Conservation (phyloP, 2,888 invertebrate species). For the Macrosoma leucophasiata region DNA sequence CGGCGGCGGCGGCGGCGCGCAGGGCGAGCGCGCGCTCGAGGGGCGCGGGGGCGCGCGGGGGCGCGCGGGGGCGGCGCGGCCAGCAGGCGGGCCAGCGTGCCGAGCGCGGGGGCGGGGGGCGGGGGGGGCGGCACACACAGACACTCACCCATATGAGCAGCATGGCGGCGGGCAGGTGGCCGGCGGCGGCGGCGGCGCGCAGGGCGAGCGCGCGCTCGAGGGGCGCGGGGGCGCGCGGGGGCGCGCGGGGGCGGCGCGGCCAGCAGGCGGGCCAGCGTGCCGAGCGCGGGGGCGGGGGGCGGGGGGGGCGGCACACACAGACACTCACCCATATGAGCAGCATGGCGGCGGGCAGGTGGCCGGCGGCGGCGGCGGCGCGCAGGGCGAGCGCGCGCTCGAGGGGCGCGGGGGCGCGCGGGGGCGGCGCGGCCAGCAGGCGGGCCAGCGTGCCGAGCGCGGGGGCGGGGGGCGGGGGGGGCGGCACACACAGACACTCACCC, state of each 20-base stretch:
- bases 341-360: conserved; percentile 92
- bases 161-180: conserved; percentile 92
- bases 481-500: no score
- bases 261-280: conserved; percentile 60
- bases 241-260: conserved; percentile 83
- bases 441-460: conserved; percentile 38
- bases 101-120: conserved; percentile 39
- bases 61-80: conserved; percentile 80
- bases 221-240: conserved; percentile 81
- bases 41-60: conserved; percentile 81
- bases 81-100: conserved; percentile 60
- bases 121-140: no score
- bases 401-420: conserved; percentile 81
- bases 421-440: conserved; percentile 79
- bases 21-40: conserved; percentile 65
- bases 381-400: conserved; percentile 65
- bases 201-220: conserved; percentile 65
- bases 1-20: conserved; percentile 92
- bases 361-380: conserved; percentile 92
- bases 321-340: conserved; percentile 92
- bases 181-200: conserved; percentile 92
- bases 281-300: conserved; percentile 39
- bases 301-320: no score
- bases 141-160: conserved; percentile 92
- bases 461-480: conserved; percentile 42